A percentile compares a stretch with the other conserved stretches of the same genome.
Evolutionary conservation across 2,797 vertebrate genomes (phyloP).

Genomic region (Pygocentrus nattereri): DNA sequence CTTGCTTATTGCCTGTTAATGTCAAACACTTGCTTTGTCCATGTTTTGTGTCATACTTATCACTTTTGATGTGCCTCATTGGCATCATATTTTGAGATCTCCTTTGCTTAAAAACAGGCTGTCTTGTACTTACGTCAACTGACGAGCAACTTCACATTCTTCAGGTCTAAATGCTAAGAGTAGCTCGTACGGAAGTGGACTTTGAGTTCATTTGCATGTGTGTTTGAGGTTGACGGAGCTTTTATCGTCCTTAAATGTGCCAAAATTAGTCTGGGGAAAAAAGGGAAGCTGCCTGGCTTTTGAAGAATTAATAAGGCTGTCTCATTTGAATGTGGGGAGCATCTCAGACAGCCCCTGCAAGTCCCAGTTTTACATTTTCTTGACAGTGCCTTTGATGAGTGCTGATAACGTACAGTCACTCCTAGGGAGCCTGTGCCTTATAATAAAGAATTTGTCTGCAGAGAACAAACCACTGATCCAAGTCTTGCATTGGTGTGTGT

Average conservation of each 20-base stretch:
- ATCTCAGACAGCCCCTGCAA: constrained; percentile 69
- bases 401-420: constrained; percentile 73
- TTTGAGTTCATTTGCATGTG: constrained; percentile 35
- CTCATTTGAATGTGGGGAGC: constrained; percentile 74
- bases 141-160: neutral
- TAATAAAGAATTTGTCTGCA: constrained; percentile 73
- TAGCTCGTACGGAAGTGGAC: constrained; percentile 23
- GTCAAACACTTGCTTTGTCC: neutral
- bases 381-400: constrained; percentile 82
- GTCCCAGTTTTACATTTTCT: constrained; percentile 78
- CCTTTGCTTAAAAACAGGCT: neutral
- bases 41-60: constrained; percentile 13
- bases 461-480: constrained; percentile 74
- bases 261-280: constrained; percentile 76
- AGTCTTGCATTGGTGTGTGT: constrained; percentile 73
- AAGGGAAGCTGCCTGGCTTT: constrained; percentile 67
- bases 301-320: constrained; percentile 81
- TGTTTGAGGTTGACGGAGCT: constrained; percentile 63
- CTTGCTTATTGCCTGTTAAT: too few relatives aligned
- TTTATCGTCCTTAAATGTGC: constrained; percentile 79
- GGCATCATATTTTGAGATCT: neutral
- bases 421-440: constrained; percentile 71
- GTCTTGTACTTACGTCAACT: neutral
- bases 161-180: constrained; percentile 12
- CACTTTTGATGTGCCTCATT: constrained; percentile 10